A percentile compares a stretch with the other conserved stretches of the same genome.
Conservation (phyloP, 2,888 invertebrate species). For the Trachelus troglodyta region DNA sequence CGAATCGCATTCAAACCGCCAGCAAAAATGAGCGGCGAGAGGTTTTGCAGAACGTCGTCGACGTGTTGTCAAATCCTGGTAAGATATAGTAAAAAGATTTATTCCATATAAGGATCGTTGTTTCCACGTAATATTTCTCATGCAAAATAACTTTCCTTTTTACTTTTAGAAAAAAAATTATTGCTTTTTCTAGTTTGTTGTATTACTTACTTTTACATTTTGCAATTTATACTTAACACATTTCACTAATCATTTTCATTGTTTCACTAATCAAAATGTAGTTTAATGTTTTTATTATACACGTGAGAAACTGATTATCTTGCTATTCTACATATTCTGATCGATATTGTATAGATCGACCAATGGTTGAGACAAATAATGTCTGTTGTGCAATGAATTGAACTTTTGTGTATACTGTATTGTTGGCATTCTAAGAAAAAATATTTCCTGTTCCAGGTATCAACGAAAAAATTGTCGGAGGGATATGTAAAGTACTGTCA, state of each 20-base stretch:
- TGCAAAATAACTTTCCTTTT: constrained; percentile 13
- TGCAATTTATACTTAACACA: neutral
- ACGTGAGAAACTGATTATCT: neutral
- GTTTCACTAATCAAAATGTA: neutral
- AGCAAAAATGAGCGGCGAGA: constrained; percentile 78
- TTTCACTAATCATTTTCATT: neutral
- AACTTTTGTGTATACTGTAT: neutral
- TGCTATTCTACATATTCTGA: neutral
- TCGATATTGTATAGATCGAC: neutral
- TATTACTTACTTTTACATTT: neutral
- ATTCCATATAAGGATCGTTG: constrained; percentile 16
- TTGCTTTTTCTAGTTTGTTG: neutral
- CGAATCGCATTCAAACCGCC: constrained; percentile 78
- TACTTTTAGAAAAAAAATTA: neutral
- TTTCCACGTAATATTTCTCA: neutral
- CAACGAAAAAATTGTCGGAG: constrained; percentile 81
- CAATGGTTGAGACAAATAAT: neutral
- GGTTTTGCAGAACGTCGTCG: constrained; percentile 76
- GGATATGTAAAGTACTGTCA: constrained; percentile 81
- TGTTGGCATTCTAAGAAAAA: neutral
- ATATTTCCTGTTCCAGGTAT: constrained; percentile 71
- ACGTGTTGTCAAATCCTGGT: constrained; percentile 82
- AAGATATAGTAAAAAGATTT: constrained; percentile 47
- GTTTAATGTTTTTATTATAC: neutral
- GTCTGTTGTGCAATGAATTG: neutral